Evolutionary conservation across 2,888 invertebrate species (phyloP), one percentile per base, ranked within the genome.

Genomic region (Hirtodrosophila alboralis): DNA sequence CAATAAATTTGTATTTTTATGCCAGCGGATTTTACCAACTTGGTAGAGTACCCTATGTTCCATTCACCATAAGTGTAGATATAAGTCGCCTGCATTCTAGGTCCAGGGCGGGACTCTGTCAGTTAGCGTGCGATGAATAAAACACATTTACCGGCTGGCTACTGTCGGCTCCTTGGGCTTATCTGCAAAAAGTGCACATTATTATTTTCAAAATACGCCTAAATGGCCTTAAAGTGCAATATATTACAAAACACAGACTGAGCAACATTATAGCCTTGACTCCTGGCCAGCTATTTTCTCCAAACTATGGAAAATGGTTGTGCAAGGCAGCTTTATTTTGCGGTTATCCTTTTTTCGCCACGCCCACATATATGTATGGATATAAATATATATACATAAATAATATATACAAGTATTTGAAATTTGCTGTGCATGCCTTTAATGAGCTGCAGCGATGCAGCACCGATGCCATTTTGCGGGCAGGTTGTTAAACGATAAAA

Each of bases 381-480:
- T 16, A 34, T 28, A 40, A 36, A 27, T 27, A 53, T 26, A 27
- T 26, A 40, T 43, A 13, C 60, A 31, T 44, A 51, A 36, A 28
- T 28, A 53, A 51, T 41, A 28, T 34, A 53, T 47, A 14, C 23
- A 18, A 18, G 18, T 18, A 37, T 45, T 45, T 45, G 53, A 54
- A 48, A 71, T 45, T 58, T 54, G 48, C 57, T 26, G 69, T 64
- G 80, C 62, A 76, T 76, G 80, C 74, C 58, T 73, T 79, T 84
- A 79, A 79, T 84, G 84, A 79, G 81, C 74, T 84, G 74, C 81
- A 63, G 58, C 48, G 57, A 57, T 62, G 63, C 70, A 57, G 40
- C 43, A 28, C 52, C 44, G 33, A 37, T 60, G 67, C 58, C 77
- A 60, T 65, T 84, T 76, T 80, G 81, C 40, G 84, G 84, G 56